Percentiles rank a stretch among this genome's conserved stretches.
Evolutionary conservation across 2,797 vertebrate species (phyloP).

Genomic region (Lateolabrax maculatus): DNA sequence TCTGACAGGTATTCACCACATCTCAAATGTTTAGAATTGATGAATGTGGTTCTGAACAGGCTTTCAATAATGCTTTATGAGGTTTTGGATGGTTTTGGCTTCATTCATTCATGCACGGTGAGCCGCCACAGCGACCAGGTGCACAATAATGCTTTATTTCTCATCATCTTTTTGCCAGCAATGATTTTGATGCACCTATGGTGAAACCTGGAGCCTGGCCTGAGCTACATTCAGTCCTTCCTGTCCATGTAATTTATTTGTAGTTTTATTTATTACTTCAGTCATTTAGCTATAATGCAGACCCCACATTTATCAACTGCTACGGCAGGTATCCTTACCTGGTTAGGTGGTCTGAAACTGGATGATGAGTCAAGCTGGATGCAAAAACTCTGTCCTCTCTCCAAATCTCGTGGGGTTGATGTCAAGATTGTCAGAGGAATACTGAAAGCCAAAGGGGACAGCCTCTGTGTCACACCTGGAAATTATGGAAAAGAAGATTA

Average conservation of each 20-base stretch:
- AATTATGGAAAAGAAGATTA: slow-evolving; percentile 14
- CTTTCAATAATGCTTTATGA: background rate
- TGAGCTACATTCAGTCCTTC: background rate
- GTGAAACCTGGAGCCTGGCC: background rate
- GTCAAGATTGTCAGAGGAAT: slow-evolving; percentile 27
- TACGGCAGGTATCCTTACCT: slow-evolving; percentile 61
- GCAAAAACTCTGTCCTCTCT: slow-evolving; percentile 44
- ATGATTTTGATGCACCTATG: background rate
- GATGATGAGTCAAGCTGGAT: slow-evolving; percentile 47
- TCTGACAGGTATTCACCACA: slow-evolving; percentile 62
- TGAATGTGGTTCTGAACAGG: slow-evolving; percentile 22
- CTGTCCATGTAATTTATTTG: background rate
- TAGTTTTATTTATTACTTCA: too few relatives aligned
- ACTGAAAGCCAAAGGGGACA: slow-evolving; percentile 26
- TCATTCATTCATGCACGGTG: background rate
- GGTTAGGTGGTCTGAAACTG: slow-evolving; percentile 33
- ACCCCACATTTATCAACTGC: background rate
- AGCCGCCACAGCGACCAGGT: background rate
- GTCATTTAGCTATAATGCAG: background rate
- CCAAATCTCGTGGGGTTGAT: slow-evolving; percentile 25
- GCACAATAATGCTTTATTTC: background rate
- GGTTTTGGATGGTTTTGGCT: slow-evolving; percentile 22
- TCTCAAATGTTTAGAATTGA: slow-evolving; percentile 41
- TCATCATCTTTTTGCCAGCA: background rate
- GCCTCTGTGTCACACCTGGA: slow-evolving; percentile 64